These are phyloP conservation scores for Heliconius hortense DNA, from an alignment of 2,888 invertebrate genomes.

Conservation along the genomic window DNA sequence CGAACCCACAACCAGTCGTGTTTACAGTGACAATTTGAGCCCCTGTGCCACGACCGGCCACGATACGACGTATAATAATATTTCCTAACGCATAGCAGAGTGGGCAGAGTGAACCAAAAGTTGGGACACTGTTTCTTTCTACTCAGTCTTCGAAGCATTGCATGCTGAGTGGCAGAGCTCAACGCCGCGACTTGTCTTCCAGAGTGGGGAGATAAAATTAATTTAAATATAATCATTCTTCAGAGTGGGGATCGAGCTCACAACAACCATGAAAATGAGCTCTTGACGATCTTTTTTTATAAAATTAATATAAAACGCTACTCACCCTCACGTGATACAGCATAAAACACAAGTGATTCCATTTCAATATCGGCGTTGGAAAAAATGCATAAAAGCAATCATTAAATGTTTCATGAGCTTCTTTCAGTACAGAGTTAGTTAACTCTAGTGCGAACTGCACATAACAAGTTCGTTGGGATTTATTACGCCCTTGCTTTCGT, in stretches of 20 bases:
- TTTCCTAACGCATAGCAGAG: too few species aligned
- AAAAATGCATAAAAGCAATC: slow-evolving; percentile 98
- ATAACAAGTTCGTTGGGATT: slow-evolving; percentile 67
- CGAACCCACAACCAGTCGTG: too few species aligned
- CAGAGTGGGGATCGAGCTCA: too few species aligned
- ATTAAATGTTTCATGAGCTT: slow-evolving; percentile 95
- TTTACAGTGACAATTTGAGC: too few species aligned
- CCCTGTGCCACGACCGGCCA: too few species aligned
- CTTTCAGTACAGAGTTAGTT: slow-evolving; percentile 89
- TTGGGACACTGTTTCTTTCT: too few species aligned
- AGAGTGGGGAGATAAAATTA: not conserved
- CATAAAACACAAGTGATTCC: slow-evolving; percentile 94
- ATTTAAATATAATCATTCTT: too few species aligned
- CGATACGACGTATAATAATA: too few species aligned
- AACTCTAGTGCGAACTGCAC: slow-evolving; percentile 81
- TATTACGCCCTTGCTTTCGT: slow-evolving; percentile 64
- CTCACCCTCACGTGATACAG: slow-evolving; percentile 86
- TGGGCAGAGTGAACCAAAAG: not conserved
- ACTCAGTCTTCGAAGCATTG: too few species aligned
- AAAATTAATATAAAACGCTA: not conserved
- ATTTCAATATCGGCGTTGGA: slow-evolving; percentile 95
- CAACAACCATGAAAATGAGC: too few species aligned
- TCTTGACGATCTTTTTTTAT: too few species aligned
- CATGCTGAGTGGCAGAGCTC: not conserved
- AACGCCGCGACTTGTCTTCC: not conserved